A percentile compares a stretch with the other conserved stretches of the same genome.
These are phyloP conservation scores for Malurus splendens DNA, from an alignment of 2,797 vertebrate genomes.

Conservation along the genomic window DNA sequence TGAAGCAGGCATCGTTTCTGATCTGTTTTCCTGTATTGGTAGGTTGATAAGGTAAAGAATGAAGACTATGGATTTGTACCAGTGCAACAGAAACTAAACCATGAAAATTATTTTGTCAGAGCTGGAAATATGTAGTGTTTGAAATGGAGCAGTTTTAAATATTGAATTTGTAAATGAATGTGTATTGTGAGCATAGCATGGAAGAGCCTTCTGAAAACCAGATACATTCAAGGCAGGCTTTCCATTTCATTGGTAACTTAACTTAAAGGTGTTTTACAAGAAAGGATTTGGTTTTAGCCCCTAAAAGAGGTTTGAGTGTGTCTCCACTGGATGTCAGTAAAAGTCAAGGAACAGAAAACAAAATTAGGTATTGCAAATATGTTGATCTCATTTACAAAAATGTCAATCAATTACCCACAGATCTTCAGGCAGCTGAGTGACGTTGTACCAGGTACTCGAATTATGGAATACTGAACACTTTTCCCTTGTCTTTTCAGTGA, in stretches of 20 bases:
- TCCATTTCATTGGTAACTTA: neutral
- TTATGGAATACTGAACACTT: neutral
- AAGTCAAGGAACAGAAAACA: constrained; percentile 24
- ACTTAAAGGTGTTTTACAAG: neutral
- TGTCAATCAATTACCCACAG: neutral
- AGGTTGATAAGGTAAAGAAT: neutral
- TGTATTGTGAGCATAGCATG: neutral
- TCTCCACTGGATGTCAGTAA: constrained; percentile 37
- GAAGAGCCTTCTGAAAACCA: neutral
- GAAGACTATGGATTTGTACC: neutral
- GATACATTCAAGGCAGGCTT: neutral
- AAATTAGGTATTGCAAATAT: neutral
- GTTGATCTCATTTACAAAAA: neutral
- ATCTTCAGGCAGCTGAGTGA: neutral
- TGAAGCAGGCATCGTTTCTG: constrained; percentile 59
- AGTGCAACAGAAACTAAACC: neutral
- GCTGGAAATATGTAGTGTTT: neutral
- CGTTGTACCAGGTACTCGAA: neutral
- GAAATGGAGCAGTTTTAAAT: neutral
- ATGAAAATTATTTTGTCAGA: neutral
- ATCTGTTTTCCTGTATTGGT: neutral
- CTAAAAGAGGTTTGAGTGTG: constrained; percentile 23
- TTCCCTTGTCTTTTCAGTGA: neutral
- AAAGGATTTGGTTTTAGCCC: neutral
- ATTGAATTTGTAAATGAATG: neutral